Evolutionary conservation across 1,140 invertebrate genomes (phyloP), one percentile per base, ranked within the genome.

Genomic region (Holotrichia oblita): DNA sequence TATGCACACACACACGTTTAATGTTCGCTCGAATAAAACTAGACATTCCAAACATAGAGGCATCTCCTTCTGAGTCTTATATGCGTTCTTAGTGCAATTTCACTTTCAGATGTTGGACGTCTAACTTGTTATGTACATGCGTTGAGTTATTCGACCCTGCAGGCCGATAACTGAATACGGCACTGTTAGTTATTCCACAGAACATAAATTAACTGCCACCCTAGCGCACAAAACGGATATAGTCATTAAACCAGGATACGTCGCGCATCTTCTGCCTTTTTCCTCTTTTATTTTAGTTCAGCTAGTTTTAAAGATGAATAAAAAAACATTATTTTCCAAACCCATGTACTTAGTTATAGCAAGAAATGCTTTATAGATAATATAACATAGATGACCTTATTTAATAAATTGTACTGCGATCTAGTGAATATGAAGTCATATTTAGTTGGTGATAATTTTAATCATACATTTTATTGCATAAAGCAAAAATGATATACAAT

Each of bases 161-260:
- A 17, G 22, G 24, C 61, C 61, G 61, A 69, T 69, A 69, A 69
- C 61, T 69, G 61, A 34, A 12, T 64, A 69, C 20, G 22, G 61
- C 61, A 69, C 61, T 69, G 61, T 69, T 69, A 69, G 61, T 69
- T 69, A 69, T 69, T 27, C 61, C 27, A 69, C 12, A 22, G 61
- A 69, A 69, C 27, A 69, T 69, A 69, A 69, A 69, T 69, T 69
- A 69, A 27, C 61, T 69, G 61, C 61, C 61, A 69, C 61, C 61
- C 61, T 69, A 69, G 61, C 22, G 24, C 22, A 69, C 61, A 24
- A 69, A 69, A 69, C 61, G 61, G 61, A 69, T 69, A 69, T 69
- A 69, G 61, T 69, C 61, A 69, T 69, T 69, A 27, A 69, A 20
- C 61, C 61, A 69, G 20, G 61, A 69, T 69, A 69, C 61, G 20